Conservation (phyloP, 1,140 invertebrate genomes). For the Nixonia krombeini region DNA sequence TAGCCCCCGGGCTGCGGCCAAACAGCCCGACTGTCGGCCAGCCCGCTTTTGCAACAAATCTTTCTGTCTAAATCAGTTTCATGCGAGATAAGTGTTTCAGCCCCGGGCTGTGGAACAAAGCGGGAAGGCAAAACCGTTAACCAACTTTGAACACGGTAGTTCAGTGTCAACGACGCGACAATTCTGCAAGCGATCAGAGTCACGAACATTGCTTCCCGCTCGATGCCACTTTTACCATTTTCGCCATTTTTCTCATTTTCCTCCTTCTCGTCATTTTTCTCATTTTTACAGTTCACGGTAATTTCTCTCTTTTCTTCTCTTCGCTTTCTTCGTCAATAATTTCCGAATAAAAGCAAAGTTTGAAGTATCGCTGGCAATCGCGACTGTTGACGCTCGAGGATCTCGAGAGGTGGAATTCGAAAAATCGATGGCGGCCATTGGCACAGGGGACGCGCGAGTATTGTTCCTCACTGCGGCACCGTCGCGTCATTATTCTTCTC, state of each 20-base stretch:
- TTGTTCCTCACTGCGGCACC: slow-evolving; percentile 30
- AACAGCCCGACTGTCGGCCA: slow-evolving; percentile 32
- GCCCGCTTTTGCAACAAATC: slow-evolving; percentile 65
- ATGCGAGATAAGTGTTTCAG: slow-evolving; percentile 61
- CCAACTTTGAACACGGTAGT: slow-evolving; percentile 1
- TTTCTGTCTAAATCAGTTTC: slow-evolving; percentile 70
- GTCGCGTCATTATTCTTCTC: slow-evolving; percentile 50
- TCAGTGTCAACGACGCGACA: not conserved
- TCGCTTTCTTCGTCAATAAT: too few relatives aligned
- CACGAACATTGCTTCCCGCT: too few relatives aligned
- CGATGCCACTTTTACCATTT: too few relatives aligned
- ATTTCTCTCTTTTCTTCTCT: too few relatives aligned
- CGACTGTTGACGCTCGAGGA: not conserved
- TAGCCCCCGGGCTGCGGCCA: slow-evolving; percentile 34
- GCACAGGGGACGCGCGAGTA: slow-evolving; percentile 37
- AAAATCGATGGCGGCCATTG: slow-evolving; percentile 36
- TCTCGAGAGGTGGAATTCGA: not conserved
- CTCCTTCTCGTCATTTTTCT: too few relatives aligned
- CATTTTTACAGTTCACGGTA: too few relatives aligned
- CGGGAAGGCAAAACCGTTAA: slow-evolving; percentile 17
- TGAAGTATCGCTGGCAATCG: too few relatives aligned
- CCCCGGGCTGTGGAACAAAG: slow-evolving; percentile 34
- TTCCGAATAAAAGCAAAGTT: too few relatives aligned
- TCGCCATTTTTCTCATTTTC: too few relatives aligned
- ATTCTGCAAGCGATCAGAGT: too few relatives aligned